Percentiles rank a stretch among this genome's conserved stretches.
Evolutionary conservation across 2,797 vertebrate genomes (phyloP).

Genomic region (Heliangelus exortis): DNA sequence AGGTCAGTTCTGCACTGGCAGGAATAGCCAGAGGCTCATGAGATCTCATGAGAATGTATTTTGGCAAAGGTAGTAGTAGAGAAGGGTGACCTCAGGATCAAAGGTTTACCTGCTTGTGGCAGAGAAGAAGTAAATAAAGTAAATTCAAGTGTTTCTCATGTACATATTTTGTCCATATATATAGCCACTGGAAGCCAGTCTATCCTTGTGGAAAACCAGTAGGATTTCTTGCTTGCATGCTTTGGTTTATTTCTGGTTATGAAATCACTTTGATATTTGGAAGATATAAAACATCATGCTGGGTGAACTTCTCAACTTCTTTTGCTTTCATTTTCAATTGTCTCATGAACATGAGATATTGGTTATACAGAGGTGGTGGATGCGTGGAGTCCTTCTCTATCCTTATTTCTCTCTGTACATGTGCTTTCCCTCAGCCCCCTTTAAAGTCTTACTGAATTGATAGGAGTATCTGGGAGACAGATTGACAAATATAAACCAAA

Average conservation of each 20-base stretch:
- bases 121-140: not conserved
- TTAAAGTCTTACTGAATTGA: not conserved
- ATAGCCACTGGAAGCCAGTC: not conserved
- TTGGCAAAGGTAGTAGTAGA: not conserved
- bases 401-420: not conserved
- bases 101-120: not conserved
- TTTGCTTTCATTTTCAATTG: not conserved
- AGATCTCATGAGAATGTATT: not conserved
- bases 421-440: not conserved
- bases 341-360: not conserved
- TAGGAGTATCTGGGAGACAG: not conserved
- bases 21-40: not conserved
- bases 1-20: not conserved
- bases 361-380: not conserved
- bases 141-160: not conserved
- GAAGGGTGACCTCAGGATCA: not conserved
- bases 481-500: not conserved
- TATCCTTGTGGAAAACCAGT: accelerated
- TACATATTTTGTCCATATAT: not conserved
- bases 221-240: not conserved
- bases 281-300: not conserved
- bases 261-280: not conserved
- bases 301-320: not conserved
- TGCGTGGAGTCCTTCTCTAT: not conserved
- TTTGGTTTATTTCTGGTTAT: not conserved